Evolutionary conservation across 2,113 vertebrate species (phyloP).

Genomic region (Steatornis caripensis): DNA sequence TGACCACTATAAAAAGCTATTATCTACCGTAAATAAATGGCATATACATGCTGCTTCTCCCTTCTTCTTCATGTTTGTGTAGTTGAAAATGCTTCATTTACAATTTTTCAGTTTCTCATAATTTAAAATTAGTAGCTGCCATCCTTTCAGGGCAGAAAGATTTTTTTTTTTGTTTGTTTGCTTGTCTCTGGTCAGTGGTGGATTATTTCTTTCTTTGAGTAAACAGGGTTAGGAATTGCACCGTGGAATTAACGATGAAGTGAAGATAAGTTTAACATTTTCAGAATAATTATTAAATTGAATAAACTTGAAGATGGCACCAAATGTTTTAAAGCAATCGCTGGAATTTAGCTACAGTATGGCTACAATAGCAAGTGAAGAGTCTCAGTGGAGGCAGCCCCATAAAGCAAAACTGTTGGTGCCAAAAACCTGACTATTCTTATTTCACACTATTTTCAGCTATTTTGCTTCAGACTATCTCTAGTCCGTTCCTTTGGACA

Average conservation of each 20-base stretch:
- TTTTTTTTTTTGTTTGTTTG: not conserved
- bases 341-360: not conserved
- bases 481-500: not conserved
- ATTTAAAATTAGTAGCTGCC: not conserved
- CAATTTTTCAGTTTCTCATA: not conserved
- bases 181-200: not conserved
- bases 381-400: not conserved
- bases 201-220: not conserved
- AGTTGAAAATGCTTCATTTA: not conserved
- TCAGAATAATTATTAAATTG: not conserved
- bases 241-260: not conserved
- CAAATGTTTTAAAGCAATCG: not conserved
- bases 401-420: not conserved
- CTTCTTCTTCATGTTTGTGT: not conserved
- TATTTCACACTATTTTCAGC: not conserved
- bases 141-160: not conserved
- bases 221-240: not conserved
- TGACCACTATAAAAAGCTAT: conserved; percentile 3
- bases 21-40: not conserved
- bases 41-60: not conserved
- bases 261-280: not conserved
- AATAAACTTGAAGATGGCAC: not conserved
- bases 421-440: not conserved
- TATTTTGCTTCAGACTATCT: not conserved
- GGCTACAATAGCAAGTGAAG: not conserved